Percentiles rank a stretch among this genome's conserved stretches.
Evolutionary conservation across 92 coral and sea anemone species (phyloP).

Genomic region (Palythoa grandiflora): DNA sequence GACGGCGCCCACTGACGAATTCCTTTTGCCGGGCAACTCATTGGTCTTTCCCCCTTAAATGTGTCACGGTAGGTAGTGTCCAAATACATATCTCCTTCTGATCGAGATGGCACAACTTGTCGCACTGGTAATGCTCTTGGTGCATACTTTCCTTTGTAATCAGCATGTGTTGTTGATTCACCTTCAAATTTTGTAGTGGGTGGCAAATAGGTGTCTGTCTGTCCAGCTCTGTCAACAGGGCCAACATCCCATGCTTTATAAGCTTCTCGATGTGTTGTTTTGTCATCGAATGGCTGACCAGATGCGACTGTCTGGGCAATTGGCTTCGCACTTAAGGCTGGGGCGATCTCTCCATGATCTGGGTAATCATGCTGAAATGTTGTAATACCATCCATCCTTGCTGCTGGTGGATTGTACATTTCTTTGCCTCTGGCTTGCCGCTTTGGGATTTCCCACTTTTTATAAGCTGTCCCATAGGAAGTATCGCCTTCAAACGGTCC

Average conservation of each 20-base stretch:
- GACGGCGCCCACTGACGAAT: constrained; percentile 76
- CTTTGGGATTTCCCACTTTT: constrained; percentile 84
- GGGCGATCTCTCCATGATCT: constrained; percentile 79
- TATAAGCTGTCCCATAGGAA: constrained; percentile 82
- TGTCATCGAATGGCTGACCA: constrained; percentile 95
- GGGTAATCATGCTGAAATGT: constrained; percentile 96
- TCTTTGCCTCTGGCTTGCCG: constrained; percentile 83
- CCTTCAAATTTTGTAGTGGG: constrained; percentile 93
- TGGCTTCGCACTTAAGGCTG: constrained; percentile 94
- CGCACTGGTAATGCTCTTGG: constrained; percentile 84
- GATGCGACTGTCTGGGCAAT: constrained; percentile 82
- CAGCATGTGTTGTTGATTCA: constrained; percentile 93
- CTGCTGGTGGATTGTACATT: constrained; percentile 85
- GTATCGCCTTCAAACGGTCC: constrained; percentile 96
- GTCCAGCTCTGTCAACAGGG: constrained; percentile 71
- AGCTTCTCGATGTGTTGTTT: constrained; percentile 95
- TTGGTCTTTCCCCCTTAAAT: constrained; percentile 90
- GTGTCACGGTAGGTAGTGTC: constrained; percentile 94
- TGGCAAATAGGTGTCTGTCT: constrained; percentile 85
- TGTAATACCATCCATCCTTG: constrained; percentile 86
- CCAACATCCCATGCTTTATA: constrained; percentile 88
- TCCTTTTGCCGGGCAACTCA: constrained; percentile 86
- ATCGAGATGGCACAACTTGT: constrained; percentile 71
- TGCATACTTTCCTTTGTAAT: constrained; percentile 91
- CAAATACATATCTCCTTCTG: constrained; percentile 84